phyloP scores from a whole-genome alignment of 2,797 vertebrate genomes.

The Podarcis lilfordi region DNA sequence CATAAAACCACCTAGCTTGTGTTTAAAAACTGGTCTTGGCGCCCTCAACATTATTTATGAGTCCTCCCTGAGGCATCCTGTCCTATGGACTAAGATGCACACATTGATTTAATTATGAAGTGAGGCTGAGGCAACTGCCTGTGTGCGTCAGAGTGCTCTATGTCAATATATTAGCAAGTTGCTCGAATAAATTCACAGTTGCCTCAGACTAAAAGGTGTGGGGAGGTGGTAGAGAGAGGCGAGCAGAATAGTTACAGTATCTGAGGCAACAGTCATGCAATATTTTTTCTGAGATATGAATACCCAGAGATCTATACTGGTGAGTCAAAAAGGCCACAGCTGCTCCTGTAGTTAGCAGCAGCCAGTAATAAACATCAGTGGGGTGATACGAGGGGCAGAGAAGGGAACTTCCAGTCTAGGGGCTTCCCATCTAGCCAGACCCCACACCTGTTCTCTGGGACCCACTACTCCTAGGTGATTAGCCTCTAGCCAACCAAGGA shows the following conservation, averaged over 20 bases:
- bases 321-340: not conserved
- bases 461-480: not conserved
- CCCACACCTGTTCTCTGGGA: not conserved
- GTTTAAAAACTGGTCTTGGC: not conserved
- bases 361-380: not conserved
- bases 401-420: not conserved
- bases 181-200: constrained; percentile 50
- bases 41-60: not conserved
- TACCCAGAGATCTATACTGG: constrained; percentile 24
- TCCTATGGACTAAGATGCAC: not conserved
- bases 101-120: not conserved
- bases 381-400: not conserved
- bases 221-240: not conserved
- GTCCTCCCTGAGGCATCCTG: not conserved
- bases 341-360: not conserved
- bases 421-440: not conserved
- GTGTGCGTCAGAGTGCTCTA: constrained; percentile 22
- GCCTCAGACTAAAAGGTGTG: constrained; percentile 11
- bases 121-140: constrained; percentile 21
- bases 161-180: constrained; percentile 38
- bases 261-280: constrained; percentile 19
- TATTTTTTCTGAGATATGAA: constrained; percentile 26
- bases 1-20: not conserved
- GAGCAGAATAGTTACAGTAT: constrained; percentile 35
- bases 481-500: not conserved